Evolutionary conservation across 2,113 vertebrate species (phyloP).

Genomic region (Sminthopsis crassicaudata): DNA sequence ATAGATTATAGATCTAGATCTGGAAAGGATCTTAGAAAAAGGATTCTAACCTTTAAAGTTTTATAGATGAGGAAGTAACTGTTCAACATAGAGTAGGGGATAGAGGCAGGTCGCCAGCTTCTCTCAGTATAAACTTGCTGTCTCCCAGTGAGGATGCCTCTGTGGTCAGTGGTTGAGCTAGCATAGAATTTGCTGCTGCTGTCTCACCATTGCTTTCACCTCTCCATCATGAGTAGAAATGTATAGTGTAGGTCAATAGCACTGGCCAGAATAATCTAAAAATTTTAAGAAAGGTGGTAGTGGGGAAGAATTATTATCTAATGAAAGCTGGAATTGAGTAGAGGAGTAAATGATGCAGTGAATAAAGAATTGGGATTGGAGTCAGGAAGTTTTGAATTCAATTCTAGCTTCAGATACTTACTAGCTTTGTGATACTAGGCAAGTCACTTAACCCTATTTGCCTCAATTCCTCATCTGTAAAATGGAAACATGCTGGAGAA

Average conservation of each 20-base stretch:
- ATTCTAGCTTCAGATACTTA: not conserved
- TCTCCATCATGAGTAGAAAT: slow-evolving; percentile 8
- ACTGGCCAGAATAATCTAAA: not conserved
- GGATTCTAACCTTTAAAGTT: not conserved
- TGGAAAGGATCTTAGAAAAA: not conserved
- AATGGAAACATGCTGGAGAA: not conserved
- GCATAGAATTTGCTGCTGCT: not conserved
- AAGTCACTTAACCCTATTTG: not conserved
- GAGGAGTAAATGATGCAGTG: not conserved
- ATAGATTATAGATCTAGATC: not conserved
- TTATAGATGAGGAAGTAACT: not conserved
- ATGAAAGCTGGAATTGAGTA: slow-evolving; percentile 16
- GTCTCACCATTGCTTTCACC: not conserved
- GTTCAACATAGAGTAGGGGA: not conserved
- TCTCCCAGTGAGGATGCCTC: too few species aligned
- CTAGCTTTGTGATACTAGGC: too few species aligned
- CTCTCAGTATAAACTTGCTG: too few species aligned
- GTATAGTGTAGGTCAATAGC: not conserved
- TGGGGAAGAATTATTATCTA: not conserved
- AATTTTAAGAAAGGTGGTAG: too few species aligned
- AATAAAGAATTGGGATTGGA: not conserved
- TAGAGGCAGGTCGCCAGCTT: not conserved
- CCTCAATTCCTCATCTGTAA: not conserved
- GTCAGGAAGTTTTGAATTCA: not conserved
- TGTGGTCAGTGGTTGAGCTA: not conserved